Conservation (phyloP, 2,797 vertebrate genomes). For the Cirrhinus molitorella region DNA sequence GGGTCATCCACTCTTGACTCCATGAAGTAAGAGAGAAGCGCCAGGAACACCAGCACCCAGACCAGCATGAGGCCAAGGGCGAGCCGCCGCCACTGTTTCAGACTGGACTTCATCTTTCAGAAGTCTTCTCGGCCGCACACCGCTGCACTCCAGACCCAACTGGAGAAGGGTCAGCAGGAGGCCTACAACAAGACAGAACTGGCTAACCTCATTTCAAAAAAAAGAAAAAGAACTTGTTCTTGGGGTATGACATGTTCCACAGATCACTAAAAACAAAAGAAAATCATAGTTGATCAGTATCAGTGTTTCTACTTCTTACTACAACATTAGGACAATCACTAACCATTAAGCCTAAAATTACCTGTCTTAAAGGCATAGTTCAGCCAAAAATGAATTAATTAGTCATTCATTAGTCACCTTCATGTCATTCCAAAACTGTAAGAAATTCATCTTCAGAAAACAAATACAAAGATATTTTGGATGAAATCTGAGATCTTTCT, state of each 20-base stretch:
- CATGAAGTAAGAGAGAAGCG: conserved; percentile 93
- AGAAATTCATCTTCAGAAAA: too few species aligned
- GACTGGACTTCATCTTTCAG: conserved; percentile 79
- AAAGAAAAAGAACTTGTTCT: not conserved
- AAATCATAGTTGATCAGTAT: not conserved
- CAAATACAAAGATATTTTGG: too few species aligned
- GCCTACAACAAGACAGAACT: conserved; percentile 49
- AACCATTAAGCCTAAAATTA: too few species aligned
- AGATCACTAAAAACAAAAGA: not conserved
- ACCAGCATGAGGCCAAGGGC: conserved; percentile 90
- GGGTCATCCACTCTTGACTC: conserved; percentile 87
- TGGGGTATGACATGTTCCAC: not conserved
- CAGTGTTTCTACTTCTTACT: not conserved
- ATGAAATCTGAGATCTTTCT: too few species aligned
- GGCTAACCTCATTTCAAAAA: not conserved
- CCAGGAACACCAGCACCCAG: conserved; percentile 94
- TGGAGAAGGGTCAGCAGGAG: conserved; percentile 51
- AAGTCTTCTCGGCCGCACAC: conserved; percentile 29
- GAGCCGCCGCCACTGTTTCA: conserved; percentile 91
- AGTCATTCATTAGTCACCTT: too few species aligned
- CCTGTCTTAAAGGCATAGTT: not conserved
- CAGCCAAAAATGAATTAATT: too few species aligned
- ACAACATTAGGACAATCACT: not conserved
- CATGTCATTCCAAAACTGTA: too few species aligned
- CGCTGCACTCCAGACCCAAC: conserved; percentile 44